Conservation (phyloP, 1,140 invertebrate species). For the Adelges cooleyi region DNA sequence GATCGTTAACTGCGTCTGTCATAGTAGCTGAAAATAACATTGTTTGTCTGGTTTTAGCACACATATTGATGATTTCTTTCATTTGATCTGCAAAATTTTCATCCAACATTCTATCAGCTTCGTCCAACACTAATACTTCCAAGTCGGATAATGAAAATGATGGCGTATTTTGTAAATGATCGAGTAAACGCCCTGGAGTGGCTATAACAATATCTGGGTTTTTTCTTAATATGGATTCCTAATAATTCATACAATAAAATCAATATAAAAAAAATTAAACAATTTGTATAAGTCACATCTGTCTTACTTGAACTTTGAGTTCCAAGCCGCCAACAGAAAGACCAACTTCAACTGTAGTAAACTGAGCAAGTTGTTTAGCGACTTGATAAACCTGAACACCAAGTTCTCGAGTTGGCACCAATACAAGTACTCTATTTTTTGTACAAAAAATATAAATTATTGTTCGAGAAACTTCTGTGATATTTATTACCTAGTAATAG, state of each 20-base stretch:
- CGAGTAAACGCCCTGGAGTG: constrained; percentile 92
- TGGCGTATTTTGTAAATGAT: constrained; percentile 92
- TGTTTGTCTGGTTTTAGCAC: constrained; percentile 85
- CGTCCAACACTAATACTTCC: constrained; percentile 89
- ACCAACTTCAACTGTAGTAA: constrained; percentile 68
- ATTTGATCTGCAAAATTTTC: constrained; percentile 97
- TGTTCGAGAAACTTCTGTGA: neutral
- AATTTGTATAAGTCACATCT: neutral
- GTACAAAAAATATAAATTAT: neutral
- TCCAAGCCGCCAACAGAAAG: constrained; percentile 87
- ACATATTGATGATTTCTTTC: constrained; percentile 89
- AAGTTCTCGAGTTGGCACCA: constrained; percentile 93
- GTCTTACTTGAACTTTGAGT: constrained; percentile 66
- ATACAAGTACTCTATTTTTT: constrained; percentile 64
- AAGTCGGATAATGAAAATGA: constrained; percentile 81
- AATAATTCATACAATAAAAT: constrained; percentile 28
- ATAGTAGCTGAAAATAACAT: constrained; percentile 98
- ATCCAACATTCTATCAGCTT: constrained; percentile 96
- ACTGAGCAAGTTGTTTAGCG: constrained; percentile 79
- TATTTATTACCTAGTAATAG: constrained; percentile 45
- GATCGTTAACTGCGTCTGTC: constrained; percentile 90
- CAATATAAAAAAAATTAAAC: neutral
- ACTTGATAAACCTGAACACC: constrained; percentile 93
- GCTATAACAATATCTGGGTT: constrained; percentile 96
- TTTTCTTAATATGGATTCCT: constrained; percentile 73